A percentile compares a stretch with the other conserved stretches of the same genome.
phyloP scores from a whole-genome alignment of 2,888 invertebrate genomes.

The Aphrophora alni region DNA sequence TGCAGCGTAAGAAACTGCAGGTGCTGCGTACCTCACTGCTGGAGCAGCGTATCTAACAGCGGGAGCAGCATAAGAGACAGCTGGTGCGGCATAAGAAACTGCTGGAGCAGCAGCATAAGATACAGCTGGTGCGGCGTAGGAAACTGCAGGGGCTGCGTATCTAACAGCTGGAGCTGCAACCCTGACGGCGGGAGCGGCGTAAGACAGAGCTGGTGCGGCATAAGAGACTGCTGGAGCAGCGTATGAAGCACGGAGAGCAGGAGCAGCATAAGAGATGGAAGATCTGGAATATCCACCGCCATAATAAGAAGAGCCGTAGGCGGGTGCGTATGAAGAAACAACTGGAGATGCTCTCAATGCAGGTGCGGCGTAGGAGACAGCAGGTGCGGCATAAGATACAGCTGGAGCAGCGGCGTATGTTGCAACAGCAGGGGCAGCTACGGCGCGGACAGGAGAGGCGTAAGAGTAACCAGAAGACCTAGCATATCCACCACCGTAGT shows the following conservation, averaged over 20 bases:
- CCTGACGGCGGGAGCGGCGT: constrained; percentile 32
- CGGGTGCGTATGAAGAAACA: constrained; percentile 28
- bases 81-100: constrained; percentile 43
- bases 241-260: constrained; percentile 39
- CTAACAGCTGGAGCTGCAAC: constrained; percentile 32
- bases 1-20: constrained; percentile 43
- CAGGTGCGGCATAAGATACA: constrained; percentile 43
- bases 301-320: constrained; percentile 28
- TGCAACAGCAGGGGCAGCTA: constrained; percentile 15
- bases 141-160: too few relatives aligned
- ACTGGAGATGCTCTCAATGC: neutral
- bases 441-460: constrained; percentile 13
- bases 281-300: constrained; percentile 27
- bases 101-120: constrained; percentile 42
- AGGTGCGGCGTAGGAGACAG: constrained; percentile 31
- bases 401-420: constrained; percentile 19
- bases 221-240: constrained; percentile 39
- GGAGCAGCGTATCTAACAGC: constrained; percentile 39
- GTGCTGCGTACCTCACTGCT: constrained; percentile 32
- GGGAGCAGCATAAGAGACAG: constrained; percentile 43
- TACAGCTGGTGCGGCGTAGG: constrained; percentile 43
- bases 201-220: constrained; percentile 35
- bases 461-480: constrained; percentile 21
- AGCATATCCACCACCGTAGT: constrained; percentile 24
- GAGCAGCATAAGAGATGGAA: constrained; percentile 26